Evolutionary conservation across 2,888 invertebrate genomes (phyloP).

Genomic region (Anthrax anthrax): DNA sequence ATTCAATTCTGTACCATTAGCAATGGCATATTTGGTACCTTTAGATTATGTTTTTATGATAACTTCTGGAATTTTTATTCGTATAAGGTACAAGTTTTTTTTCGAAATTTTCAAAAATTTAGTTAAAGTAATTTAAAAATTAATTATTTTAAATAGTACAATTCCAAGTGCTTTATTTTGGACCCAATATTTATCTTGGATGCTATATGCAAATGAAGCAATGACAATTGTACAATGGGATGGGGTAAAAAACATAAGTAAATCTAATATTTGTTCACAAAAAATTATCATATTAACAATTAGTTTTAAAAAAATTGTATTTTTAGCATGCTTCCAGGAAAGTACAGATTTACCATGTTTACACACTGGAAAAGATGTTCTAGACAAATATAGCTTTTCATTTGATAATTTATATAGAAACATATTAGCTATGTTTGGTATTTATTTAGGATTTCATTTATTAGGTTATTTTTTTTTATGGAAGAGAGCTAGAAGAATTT

Average conservation of each 20-base stretch:
- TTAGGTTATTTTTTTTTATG: constrained; percentile 54
- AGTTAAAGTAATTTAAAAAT: too few relatives aligned
- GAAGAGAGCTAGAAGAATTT: constrained; percentile 44
- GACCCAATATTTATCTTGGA: constrained; percentile 71
- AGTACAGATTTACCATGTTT: constrained; percentile 54
- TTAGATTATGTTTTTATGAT: constrained; percentile 78
- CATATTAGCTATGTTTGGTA: constrained; percentile 46
- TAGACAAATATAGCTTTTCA: constrained; percentile 57
- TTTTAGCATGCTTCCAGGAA: constrained; percentile 45
- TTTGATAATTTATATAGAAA: constrained; percentile 47
- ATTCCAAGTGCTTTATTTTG: constrained; percentile 56
- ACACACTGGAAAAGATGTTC: constrained; percentile 53
- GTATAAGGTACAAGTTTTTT: constrained; percentile 46
- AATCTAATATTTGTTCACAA: constrained; percentile 10
- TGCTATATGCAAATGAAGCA: constrained; percentile 75
- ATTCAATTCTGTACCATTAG: constrained; percentile 63
- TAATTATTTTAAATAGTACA: constrained; percentile 38
- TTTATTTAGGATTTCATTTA: constrained; percentile 55
- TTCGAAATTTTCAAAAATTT: neutral
- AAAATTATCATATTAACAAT: neutral
- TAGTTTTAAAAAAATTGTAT: constrained; percentile 6
- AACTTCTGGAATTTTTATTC: constrained; percentile 72
- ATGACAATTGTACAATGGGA: constrained; percentile 72
- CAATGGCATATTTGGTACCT: constrained; percentile 72
- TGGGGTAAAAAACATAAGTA: constrained; percentile 41